Percentiles rank a stretch among this genome's conserved stretches.
phyloP scores from a whole-genome alignment of 2,797 vertebrate species.

The Chaetophractus vellerosus region DNA sequence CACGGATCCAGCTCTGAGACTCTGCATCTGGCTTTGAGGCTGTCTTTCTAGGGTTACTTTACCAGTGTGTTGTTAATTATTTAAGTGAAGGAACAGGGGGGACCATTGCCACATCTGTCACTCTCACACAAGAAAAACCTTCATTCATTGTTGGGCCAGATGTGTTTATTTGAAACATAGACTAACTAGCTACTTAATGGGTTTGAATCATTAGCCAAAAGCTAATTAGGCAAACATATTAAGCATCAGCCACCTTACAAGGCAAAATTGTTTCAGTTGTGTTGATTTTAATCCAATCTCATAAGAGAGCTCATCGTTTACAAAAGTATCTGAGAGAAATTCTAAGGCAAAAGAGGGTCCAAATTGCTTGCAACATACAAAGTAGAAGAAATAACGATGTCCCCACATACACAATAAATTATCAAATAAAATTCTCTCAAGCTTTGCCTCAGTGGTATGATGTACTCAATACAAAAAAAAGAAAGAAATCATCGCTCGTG shows the following conservation, averaged over 20 bases:
- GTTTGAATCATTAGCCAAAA: slow-evolving; percentile 93
- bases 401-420: neutral
- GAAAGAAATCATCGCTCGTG: neutral
- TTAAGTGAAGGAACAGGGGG: slow-evolving; percentile 92
- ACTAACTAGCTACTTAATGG: slow-evolving; percentile 96
- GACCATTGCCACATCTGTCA: slow-evolving; percentile 96
- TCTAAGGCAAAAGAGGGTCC: neutral
- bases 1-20: slow-evolving; percentile 81
- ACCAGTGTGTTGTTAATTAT: slow-evolving; percentile 93
- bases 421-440: slow-evolving; percentile 60
- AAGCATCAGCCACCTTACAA: slow-evolving; percentile 89
- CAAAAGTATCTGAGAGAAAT: slow-evolving; percentile 44
- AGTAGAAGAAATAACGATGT: slow-evolving; percentile 49
- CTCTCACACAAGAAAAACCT: slow-evolving; percentile 89
- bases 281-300: slow-evolving; percentile 79
- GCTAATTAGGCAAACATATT: slow-evolving; percentile 94
- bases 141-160: slow-evolving; percentile 92
- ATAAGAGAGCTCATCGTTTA: slow-evolving; percentile 55
- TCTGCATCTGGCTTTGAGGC: slow-evolving; percentile 88
- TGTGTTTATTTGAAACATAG: slow-evolving; percentile 94
- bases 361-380: slow-evolving; percentile 34
- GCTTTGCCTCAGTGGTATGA: neutral
- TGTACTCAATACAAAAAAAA: neutral
- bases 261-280: slow-evolving; percentile 81
- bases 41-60: slow-evolving; percentile 80